Base-by-base conservation (phyloP, 2,888 invertebrate genomes). In the Microctonus hyperodae region DNA sequence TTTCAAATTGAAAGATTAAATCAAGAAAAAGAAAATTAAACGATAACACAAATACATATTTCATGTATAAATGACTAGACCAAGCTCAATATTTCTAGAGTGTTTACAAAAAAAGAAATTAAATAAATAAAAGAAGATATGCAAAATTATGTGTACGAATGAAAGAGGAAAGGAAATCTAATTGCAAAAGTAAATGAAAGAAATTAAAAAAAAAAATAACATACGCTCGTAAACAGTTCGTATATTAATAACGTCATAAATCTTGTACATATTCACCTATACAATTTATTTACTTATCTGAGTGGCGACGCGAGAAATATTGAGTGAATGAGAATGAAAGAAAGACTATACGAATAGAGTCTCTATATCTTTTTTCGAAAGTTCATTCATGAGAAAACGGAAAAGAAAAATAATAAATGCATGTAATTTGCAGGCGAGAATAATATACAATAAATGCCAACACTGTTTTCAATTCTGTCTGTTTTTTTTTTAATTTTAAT, bases 71-170 rank as follows among this genome's bases (percentile, higher is more conserved):
- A 79, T 81, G 83, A 83, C 83, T 82, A 83, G 82, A 83, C 82
- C 82, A 83, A 83, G 83, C 83, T 83, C 82, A 83, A 83, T 82
- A 83, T 83, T 83, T 83, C 82, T 81, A 83, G 82, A 82, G 79
- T 82, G 81, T 83, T 83, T 82, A 82, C 80, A 83, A 82, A 71
- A 74, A 79, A 79, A 73, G 74, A 76, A 77, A 79, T 75, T 77
- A 81, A 81, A 20, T 7, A 37, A 33, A 35, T 4, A 25, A 25
- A 20, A 37, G n/a, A 11, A 58, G 3, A 22, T 50, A 53, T 59
- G 50, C 40, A 44, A 48, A 13, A 60, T 53, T 22, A 77, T 71
- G 76, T 72, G 77, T 76, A n/a, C n/a, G 77, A 80, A 71, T 71
- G 72, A 64, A 57, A n/a, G 13, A 23, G 2, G 53, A 20, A 23